Evolutionary conservation across 2,888 invertebrate genomes (phyloP).

Genomic region (Perithous albicinctus): DNA sequence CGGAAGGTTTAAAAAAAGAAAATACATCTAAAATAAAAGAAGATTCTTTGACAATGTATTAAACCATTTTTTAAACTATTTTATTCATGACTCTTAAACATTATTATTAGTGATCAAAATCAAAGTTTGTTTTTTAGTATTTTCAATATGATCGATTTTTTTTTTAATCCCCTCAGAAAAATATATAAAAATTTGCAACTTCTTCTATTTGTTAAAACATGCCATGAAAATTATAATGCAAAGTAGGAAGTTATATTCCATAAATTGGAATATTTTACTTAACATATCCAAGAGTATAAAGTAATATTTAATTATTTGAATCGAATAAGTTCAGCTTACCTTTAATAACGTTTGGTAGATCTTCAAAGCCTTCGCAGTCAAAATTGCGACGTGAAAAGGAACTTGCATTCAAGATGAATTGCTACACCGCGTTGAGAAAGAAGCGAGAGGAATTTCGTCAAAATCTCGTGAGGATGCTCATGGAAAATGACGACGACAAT

Average conservation of each 20-base stretch:
- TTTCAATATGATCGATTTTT: too few relatives aligned
- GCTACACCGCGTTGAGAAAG: slow-evolving; percentile 89
- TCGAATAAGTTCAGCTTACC: background rate
- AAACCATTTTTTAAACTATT: too few relatives aligned
- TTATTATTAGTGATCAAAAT: too few relatives aligned
- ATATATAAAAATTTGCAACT: too few relatives aligned
- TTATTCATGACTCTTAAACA: too few relatives aligned
- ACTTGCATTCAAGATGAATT: slow-evolving; percentile 84
- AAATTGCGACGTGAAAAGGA: slow-evolving; percentile 70
- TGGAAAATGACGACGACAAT: slow-evolving; percentile 81
- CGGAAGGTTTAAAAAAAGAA: too few relatives aligned
- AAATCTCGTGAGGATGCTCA: slow-evolving; percentile 91
- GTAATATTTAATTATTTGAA: background rate
- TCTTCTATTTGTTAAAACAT: too few relatives aligned
- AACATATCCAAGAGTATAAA: background rate
- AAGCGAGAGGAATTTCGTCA: slow-evolving; percentile 94
- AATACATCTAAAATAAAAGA: too few relatives aligned
- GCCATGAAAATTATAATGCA: too few relatives aligned
- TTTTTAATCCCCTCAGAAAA: too few relatives aligned
- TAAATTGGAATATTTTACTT: background rate
- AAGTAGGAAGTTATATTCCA: background rate
- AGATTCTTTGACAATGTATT: too few relatives aligned
- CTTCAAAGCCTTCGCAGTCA: slow-evolving; percentile 46
- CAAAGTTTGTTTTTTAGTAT: too few relatives aligned
- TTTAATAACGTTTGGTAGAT: slow-evolving; percentile 45